These are phyloP conservation scores for Solenopsis fugax DNA, from an alignment of 1,140 invertebrate species.

Conservation along the genomic window DNA sequence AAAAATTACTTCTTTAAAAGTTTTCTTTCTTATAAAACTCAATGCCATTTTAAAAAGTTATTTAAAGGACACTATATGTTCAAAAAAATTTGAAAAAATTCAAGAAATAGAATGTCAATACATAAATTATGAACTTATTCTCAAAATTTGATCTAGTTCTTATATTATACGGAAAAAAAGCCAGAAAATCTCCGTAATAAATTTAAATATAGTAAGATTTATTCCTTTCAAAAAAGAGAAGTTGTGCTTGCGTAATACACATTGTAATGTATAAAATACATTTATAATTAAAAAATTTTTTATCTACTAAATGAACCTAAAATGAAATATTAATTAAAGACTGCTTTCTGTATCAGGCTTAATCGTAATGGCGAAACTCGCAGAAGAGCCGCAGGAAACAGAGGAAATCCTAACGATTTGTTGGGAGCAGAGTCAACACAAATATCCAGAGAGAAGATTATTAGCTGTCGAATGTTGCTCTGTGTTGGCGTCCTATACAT, in stretches of 20 bases:
- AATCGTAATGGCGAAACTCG: constrained; percentile 88
- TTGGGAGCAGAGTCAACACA: constrained; percentile 93
- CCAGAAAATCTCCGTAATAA: too few relatives aligned
- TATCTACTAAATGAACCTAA: background rate
- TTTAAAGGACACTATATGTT: too few relatives aligned
- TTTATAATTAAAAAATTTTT: constrained; percentile 27
- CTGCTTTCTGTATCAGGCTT: constrained; percentile 84
- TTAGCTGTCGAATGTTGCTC: constrained; percentile 92
- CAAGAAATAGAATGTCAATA: too few relatives aligned
- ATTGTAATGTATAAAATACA: background rate
- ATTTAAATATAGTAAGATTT: constrained; percentile 60
- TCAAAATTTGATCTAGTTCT: too few relatives aligned
- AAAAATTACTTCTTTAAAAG: too few relatives aligned
- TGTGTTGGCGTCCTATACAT: constrained; percentile 91
- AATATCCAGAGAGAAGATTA: constrained; percentile 90
- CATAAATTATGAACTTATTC: too few relatives aligned
- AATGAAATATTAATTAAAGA: background rate
- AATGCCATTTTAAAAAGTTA: too few relatives aligned
- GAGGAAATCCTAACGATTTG: constrained; percentile 92
- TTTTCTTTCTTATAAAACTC: too few relatives aligned
- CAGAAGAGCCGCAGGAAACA: constrained; percentile 88
- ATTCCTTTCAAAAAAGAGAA: constrained; percentile 6
- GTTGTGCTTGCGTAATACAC: background rate
- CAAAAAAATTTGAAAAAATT: too few relatives aligned
- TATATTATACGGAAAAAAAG: too few relatives aligned